Evolutionary conservation across 1,140 invertebrate genomes (phyloP).

Genomic region (Dolichoris vasculosae): DNA sequence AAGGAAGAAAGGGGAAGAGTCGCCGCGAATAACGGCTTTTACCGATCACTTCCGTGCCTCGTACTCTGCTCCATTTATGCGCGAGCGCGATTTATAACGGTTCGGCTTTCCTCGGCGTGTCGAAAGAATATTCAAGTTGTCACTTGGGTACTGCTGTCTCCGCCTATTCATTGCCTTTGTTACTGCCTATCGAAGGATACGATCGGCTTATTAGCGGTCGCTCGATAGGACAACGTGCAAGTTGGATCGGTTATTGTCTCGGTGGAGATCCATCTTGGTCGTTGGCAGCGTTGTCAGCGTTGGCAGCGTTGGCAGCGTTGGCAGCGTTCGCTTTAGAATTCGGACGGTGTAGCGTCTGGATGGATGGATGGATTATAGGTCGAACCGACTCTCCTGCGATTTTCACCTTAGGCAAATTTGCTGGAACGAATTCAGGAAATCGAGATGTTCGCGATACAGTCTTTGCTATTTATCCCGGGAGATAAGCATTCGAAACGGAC

Average conservation of each 20-base stretch:
- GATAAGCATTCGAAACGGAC: background rate
- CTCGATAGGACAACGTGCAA: too few relatives aligned
- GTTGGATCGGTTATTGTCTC: too few relatives aligned
- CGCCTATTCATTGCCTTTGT: background rate
- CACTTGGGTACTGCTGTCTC: background rate
- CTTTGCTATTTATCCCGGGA: background rate
- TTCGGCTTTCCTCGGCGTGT: background rate
- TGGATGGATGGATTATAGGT: background rate
- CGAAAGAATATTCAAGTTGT: background rate
- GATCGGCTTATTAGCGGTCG: background rate
- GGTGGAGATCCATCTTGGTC: background rate
- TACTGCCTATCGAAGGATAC: background rate
- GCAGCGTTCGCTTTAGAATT: background rate
- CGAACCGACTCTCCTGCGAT: background rate
- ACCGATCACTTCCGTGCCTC: background rate
- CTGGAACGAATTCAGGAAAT: background rate
- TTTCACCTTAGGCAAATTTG: background rate
- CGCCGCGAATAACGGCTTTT: background rate
- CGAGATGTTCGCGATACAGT: background rate
- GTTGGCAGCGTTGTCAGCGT: background rate
- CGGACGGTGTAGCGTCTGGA: background rate
- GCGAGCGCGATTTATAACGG: slow-evolving; percentile 43
- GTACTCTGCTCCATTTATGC: slow-evolving; percentile 39
- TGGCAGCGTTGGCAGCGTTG: too few relatives aligned
- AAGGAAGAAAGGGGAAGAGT: background rate